Evolutionary conservation across 2,888 invertebrate species (phyloP).

Genomic region (Iphiclides podalirius): DNA sequence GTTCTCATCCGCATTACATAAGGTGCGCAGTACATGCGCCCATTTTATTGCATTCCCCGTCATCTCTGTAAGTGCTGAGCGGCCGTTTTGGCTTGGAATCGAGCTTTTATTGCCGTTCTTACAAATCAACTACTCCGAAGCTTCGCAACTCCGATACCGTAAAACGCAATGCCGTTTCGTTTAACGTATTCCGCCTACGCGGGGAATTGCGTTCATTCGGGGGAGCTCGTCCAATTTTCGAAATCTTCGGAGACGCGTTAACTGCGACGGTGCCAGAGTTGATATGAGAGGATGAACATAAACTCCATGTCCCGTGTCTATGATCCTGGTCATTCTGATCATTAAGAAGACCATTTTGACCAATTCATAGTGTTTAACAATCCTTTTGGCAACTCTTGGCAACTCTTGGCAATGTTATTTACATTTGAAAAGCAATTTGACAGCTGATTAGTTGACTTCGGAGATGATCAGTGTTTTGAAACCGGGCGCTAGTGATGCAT

Average conservation of each 20-base stretch:
- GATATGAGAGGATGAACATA: no score
- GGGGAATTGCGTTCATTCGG: background rate
- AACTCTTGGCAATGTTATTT: no score
- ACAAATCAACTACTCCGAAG: background rate
- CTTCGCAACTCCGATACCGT: background rate
- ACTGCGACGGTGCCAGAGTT: no score
- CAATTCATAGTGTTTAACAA: no score
- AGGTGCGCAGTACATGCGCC: constrained; percentile 5
- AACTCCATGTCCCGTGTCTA: no score
- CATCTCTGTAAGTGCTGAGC: constrained; percentile 14
- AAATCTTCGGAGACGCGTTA: constrained; percentile 6
- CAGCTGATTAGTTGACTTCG: no score
- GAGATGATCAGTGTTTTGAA: no score
- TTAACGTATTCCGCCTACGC: constrained; percentile 14
- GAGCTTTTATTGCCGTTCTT: constrained; percentile 13
- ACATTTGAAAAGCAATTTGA: no score
- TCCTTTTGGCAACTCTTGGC: no score
- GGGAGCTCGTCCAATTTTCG: constrained; percentile 2
- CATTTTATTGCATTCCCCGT: constrained; percentile 19
- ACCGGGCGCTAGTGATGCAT: no score
- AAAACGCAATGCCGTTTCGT: constrained; percentile 4
- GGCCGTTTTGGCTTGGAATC: constrained; percentile 8
- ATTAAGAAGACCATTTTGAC: no score
- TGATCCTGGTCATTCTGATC: no score
- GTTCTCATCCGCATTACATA: constrained; percentile 13